phyloP scores from a whole-genome alignment of 2,888 invertebrate genomes.

The Napeogenes inachia region DNA sequence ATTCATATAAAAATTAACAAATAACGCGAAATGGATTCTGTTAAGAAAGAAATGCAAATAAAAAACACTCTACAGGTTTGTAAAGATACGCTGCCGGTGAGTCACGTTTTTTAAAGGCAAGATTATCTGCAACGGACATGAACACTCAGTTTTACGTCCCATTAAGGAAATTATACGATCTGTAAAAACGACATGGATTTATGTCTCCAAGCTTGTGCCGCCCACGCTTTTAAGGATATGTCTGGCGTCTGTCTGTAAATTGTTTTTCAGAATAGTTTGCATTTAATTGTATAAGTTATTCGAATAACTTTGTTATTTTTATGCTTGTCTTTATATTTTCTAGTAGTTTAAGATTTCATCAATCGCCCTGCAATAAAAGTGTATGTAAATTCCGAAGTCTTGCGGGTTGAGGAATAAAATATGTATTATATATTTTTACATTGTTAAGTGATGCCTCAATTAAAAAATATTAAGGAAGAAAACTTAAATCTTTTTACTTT shows the following conservation, averaged over 20 bases:
- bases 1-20: too few relatives aligned
- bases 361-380: too few relatives aligned
- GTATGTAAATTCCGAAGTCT: too few relatives aligned
- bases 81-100: background rate
- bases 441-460: too few relatives aligned
- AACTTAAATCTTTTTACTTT: too few relatives aligned
- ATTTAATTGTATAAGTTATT: background rate
- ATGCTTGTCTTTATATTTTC: too few relatives aligned
- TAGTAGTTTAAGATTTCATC: too few relatives aligned
- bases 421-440: too few relatives aligned
- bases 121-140: slow-evolving; percentile 14
- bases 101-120: slow-evolving; percentile 10
- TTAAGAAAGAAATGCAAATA: background rate
- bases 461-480: too few relatives aligned
- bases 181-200: slow-evolving; percentile 19
- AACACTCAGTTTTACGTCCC: slow-evolving; percentile 17
- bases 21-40: too few relatives aligned
- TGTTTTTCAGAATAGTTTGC: background rate
- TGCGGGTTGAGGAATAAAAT: too few relatives aligned
- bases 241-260: slow-evolving; percentile 9
- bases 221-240: slow-evolving; percentile 12
- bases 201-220: slow-evolving; percentile 13
- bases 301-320: too few relatives aligned
- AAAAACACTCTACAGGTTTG: background rate
- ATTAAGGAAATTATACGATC: slow-evolving; percentile 24